Evolutionary conservation across 2,797 vertebrate genomes (phyloP).

Genomic region (Avahi laniger): DNA sequence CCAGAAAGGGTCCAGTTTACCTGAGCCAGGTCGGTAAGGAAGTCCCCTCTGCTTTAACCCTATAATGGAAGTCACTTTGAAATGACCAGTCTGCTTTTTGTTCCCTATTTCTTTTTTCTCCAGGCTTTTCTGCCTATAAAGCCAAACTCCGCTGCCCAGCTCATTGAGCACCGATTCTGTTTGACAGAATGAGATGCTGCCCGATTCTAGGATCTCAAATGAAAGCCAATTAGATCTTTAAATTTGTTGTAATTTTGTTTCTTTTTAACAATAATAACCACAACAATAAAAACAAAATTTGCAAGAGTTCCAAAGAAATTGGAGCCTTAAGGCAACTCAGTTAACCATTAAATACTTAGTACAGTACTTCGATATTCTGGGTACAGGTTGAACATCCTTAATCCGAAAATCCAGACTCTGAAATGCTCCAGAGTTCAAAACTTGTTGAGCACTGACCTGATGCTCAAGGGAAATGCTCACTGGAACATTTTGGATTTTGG

Average conservation of each 20-base stretch:
- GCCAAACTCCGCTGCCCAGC: background rate
- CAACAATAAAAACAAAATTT: background rate
- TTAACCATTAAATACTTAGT: background rate
- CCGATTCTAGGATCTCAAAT: too few species aligned
- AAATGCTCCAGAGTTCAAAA: background rate
- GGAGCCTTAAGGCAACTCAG: background rate
- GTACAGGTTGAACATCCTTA: background rate
- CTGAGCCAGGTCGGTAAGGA: background rate
- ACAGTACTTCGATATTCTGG: background rate
- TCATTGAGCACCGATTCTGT: background rate
- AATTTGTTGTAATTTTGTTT: background rate
- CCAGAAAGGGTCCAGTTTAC: background rate
- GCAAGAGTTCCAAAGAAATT: background rate
- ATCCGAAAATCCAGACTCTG: background rate
- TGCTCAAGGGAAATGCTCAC: background rate
- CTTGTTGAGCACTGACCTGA: background rate
- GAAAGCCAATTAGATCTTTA: background rate
- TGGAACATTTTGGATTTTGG: background rate
- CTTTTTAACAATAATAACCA: background rate
- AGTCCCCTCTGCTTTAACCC: background rate
- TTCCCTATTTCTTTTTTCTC: background rate
- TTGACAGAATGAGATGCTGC: too few species aligned
- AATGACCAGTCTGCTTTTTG: accelerated
- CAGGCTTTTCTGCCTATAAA: background rate
- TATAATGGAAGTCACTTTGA: background rate